phyloP scores from a whole-genome alignment of 2,797 vertebrate species.

The Scolopax rusticola region DNA sequence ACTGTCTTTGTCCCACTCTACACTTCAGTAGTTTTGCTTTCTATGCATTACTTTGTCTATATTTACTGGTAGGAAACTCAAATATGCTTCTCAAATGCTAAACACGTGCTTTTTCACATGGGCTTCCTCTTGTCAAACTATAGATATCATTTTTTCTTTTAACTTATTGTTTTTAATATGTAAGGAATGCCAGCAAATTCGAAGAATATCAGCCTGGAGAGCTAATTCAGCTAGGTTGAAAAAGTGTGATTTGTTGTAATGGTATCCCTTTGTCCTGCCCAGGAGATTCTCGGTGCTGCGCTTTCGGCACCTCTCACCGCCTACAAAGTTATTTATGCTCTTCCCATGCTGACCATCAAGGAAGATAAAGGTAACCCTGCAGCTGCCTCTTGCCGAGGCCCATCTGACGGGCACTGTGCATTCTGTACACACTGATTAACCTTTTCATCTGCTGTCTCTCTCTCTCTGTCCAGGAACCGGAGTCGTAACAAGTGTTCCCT shows the following conservation, averaged over 20 bases:
- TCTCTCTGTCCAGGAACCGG: slow-evolving; percentile 87
- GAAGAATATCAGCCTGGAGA: background rate
- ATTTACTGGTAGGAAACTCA: background rate
- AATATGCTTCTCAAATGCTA: background rate
- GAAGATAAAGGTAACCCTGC: slow-evolving; percentile 93
- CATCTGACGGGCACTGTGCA: background rate
- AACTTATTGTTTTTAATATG: background rate
- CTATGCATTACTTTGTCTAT: background rate
- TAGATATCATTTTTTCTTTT: background rate
- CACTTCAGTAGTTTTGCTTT: background rate
- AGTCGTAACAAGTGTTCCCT: slow-evolving; percentile 95
- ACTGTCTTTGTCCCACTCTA: background rate
- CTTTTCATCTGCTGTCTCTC: background rate
- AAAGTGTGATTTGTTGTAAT: background rate
- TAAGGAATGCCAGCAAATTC: background rate
- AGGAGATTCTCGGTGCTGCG: slow-evolving; percentile 93
- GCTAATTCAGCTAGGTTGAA: background rate
- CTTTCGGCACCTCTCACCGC: slow-evolving; percentile 89
- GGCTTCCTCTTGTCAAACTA: background rate
- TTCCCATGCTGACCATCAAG: slow-evolving; percentile 99
- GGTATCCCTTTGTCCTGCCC: slow-evolving; percentile 10
- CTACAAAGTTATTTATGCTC: slow-evolving; percentile 91
- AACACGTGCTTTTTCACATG: accelerated
- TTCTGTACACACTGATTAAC: background rate
- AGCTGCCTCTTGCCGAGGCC: background rate